Percentiles rank a stretch among this genome's conserved stretches.
Evolutionary conservation across 2,113 vertebrate genomes (phyloP).

Genomic region (Haliaeetus leucogaster): DNA sequence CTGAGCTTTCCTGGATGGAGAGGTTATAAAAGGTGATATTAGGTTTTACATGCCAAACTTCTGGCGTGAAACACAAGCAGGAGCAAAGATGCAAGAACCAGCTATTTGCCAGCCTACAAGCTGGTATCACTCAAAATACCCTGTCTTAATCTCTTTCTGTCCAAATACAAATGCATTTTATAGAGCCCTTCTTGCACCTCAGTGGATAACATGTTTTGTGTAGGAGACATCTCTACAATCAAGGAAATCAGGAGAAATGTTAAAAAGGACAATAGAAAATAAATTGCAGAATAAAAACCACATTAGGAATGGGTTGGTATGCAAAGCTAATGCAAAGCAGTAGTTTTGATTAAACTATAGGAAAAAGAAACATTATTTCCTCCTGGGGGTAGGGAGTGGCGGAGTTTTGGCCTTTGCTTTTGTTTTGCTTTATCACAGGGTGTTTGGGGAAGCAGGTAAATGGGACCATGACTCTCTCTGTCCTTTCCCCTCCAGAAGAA

Average conservation of each 20-base stretch:
- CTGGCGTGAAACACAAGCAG: not conserved
- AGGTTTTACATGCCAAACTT: not conserved
- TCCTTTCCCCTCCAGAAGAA: constrained; percentile 60
- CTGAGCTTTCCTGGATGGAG: not conserved
- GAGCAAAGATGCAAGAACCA: not conserved
- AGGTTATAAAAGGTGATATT: not conserved
- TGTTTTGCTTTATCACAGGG: not conserved
- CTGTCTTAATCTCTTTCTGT: not conserved
- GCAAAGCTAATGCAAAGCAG: not conserved
- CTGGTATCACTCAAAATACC: not conserved
- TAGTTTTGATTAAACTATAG: not conserved
- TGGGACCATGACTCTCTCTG: not conserved
- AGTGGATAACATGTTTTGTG: not conserved
- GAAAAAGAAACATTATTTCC: not conserved
- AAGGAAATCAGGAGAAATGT: not conserved
- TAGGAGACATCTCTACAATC: not conserved
- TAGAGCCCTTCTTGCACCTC: not conserved
- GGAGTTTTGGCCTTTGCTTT: not conserved
- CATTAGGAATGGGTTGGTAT: not conserved
- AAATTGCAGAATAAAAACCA: not conserved
- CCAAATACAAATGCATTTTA: not conserved
- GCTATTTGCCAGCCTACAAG: not conserved
- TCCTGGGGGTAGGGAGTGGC: accelerated
- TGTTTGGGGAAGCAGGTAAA: not conserved
- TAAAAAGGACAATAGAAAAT: not conserved